phyloP scores from a whole-genome alignment of 2,888 invertebrate genomes.

The Campopleginae sp. region DNA sequence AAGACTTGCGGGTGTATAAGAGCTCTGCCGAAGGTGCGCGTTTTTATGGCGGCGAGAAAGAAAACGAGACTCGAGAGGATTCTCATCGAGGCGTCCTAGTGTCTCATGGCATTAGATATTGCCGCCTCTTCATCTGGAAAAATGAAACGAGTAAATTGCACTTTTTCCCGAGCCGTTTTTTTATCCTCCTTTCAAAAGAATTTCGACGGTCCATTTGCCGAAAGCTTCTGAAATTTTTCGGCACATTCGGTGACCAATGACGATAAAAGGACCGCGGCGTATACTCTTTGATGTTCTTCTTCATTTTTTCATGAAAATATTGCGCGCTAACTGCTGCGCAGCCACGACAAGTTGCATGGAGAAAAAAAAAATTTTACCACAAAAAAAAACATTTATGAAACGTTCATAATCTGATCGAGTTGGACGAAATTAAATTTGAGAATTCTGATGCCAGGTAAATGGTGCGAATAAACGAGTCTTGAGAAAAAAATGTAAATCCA shows the following conservation, averaged over 20 bases:
- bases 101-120: conserved; percentile 41
- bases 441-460: background rate
- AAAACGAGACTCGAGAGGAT: conserved; percentile 34
- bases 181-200: conserved; percentile 25
- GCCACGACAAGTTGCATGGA: background rate
- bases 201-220: conserved; percentile 1
- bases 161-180: conserved; percentile 5
- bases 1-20: conserved; percentile 55
- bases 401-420: too few relatives aligned
- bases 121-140: conserved; percentile 50
- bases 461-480: background rate
- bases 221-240: conserved; percentile 25
- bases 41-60: conserved; percentile 79
- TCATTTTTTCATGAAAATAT: conserved; percentile 12
- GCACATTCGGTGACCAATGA: conserved; percentile 21
- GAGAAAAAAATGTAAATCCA: background rate
- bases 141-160: conserved; percentile 26
- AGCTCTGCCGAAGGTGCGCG: conserved; percentile 67
- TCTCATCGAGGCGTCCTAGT: conserved; percentile 27
- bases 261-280: conserved; percentile 53
- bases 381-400: background rate
- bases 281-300: conserved; percentile 51
- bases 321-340: background rate
- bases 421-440: too few relatives aligned
- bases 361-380: background rate